Evolutionary conservation across 2,797 vertebrate species (phyloP).

Genomic region (Rallus crepitans): DNA sequence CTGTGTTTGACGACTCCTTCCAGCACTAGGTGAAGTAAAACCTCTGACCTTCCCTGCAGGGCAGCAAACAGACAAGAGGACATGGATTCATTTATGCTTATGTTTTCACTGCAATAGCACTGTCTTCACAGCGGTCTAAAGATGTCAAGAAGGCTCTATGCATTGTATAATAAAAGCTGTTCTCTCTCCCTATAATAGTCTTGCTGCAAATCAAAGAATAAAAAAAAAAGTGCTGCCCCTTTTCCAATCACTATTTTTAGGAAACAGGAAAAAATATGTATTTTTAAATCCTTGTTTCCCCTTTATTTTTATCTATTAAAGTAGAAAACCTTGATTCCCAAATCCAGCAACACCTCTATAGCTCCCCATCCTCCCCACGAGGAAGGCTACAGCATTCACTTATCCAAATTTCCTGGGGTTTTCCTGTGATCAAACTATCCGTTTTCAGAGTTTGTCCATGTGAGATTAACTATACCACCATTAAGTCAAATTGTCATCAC

Average conservation of each 20-base stretch:
- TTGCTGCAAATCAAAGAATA: neutral
- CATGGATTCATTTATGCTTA: neutral
- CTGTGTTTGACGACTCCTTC: neutral
- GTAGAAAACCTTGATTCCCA: neutral
- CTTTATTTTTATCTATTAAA: neutral
- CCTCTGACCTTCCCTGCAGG: neutral
- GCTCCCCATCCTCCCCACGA: neutral
- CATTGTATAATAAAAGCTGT: neutral
- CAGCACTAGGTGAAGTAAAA: neutral
- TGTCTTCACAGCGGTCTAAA: neutral
- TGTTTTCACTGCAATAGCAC: neutral
- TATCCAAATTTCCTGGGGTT: neutral
- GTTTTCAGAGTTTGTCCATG: neutral
- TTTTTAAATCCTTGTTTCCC: neutral
- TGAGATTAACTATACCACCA: neutral
- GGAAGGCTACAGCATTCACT: neutral
- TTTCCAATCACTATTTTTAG: neutral
- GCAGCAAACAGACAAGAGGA: neutral
- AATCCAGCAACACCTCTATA: neutral
- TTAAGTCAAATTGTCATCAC: neutral
- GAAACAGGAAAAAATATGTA: neutral
- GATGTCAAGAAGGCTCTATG: neutral
- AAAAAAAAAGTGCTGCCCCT: neutral
- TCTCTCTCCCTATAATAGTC: neutral
- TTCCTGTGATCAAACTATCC: neutral